Base-by-base conservation (phyloP, 2,113 vertebrate species). In the Malurus cyaneus region DNA sequence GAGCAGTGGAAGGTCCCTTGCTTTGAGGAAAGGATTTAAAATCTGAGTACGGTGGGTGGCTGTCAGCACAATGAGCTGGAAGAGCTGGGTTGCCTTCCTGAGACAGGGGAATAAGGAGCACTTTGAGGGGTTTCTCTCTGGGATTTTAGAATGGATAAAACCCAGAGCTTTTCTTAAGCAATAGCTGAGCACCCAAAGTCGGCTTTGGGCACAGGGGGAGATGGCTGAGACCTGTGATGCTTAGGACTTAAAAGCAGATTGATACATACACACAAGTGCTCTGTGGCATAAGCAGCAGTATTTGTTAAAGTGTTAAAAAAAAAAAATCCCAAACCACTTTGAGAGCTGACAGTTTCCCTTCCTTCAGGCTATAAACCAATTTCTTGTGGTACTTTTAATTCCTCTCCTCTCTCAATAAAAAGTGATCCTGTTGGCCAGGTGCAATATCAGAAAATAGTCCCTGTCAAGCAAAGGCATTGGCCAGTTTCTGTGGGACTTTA, bases 401-500 rank as follows among this genome's bases (percentile, higher is more conserved):
- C 62, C 62, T 44, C 32, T 80, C 16, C 49, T 64, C 14, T 54
- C 56, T 70, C 86, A 81, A 32, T 87, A 57, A 82, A 71, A 73
- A 56, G 26, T 4, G 6, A 60, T 71, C 25, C 42, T 15, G 16
- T 46, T 94, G 93, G 62, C 93, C 94, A 94, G 89, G 84, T 97
- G 89, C 83, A 62, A 36, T 74, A n/a, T 66, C 72, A 86, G 76
- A 94, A 92, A 71, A 26, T 10, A 62, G 86, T 44, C 76, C 26
- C 44, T 77, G 76, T 83, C 90, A 90, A 87, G 90, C 41, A 77
- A 83, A 93, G 52, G 72, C 65, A 60, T 17, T 96, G 88, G 86
- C 80, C 28, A n/a, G n/a, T 81, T 86, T 91, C 94, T 77, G 67
- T 7, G 3, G 61, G 46, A 42, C 42, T 91, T 92, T 39, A 60